These are phyloP conservation scores for Pitangus sulphuratus DNA, from an alignment of 2,797 vertebrate genomes.

Conservation along the genomic window DNA sequence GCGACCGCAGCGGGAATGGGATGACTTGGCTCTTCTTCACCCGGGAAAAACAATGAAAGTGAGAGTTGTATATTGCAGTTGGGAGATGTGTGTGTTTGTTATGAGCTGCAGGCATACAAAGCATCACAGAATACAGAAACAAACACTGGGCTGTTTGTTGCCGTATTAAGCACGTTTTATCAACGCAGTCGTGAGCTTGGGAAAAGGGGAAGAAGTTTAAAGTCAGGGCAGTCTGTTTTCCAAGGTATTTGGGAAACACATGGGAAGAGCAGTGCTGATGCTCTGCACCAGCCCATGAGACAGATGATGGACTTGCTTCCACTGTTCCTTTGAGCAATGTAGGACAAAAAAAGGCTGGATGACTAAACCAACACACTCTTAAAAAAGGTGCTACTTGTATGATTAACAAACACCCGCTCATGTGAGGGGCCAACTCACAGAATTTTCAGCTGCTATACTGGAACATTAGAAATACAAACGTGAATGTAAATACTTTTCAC, in stretches of 20 bases:
- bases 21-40: not conserved
- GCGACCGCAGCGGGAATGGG: accelerated
- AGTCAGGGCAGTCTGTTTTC: not conserved
- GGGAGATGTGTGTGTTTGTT: not conserved
- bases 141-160: not conserved
- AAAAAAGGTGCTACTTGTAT: not conserved
- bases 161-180: accelerated
- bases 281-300: not conserved
- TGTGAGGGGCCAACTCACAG: not conserved
- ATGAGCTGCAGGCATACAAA: not conserved
- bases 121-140: not conserved
- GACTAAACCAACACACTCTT: not conserved
- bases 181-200: accelerated
- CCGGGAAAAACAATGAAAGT: not conserved
- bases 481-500: constrained; percentile 6
- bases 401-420: accelerated
- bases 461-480: not conserved
- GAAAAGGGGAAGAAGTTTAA: not conserved
- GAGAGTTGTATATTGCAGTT: accelerated
- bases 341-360: not conserved
- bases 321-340: not conserved
- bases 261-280: accelerated
- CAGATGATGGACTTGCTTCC: not conserved
- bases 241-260: not conserved
- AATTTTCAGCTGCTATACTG: not conserved